These are phyloP conservation scores for Taurulus bubalis DNA, from an alignment of 2,113 vertebrate species.

Conservation along the genomic window DNA sequence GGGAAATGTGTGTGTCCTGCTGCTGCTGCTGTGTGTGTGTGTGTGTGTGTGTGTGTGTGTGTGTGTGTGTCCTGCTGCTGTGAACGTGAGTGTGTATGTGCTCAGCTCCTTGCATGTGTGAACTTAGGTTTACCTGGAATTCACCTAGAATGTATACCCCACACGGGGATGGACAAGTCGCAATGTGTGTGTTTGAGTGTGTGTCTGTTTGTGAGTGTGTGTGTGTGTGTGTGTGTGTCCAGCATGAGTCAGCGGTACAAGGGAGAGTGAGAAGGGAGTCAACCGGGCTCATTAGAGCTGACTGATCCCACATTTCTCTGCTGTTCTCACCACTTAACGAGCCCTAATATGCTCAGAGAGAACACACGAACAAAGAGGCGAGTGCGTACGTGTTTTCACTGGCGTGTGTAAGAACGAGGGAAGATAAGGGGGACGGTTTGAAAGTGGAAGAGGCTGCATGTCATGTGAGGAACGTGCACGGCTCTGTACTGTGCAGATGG, in stretches of 20 bases:
- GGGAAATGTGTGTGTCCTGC: neutral
- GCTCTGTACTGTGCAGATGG: slow-evolving; percentile 43
- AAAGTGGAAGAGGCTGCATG: slow-evolving; percentile 29
- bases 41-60: slow-evolving; percentile 4
- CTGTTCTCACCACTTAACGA: slow-evolving; percentile 73
- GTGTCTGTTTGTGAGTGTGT: slow-evolving; percentile 4
- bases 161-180: neutral
- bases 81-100: neutral
- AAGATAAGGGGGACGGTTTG: slow-evolving; percentile 44
- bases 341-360: slow-evolving; percentile 64
- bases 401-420: slow-evolving; percentile 28
- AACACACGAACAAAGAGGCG: slow-evolving; percentile 29
- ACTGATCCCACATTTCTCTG: slow-evolving; percentile 73
- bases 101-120: neutral
- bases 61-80: slow-evolving; percentile 14
- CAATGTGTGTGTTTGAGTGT: slow-evolving; percentile 8
- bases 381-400: neutral
- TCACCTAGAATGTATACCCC: neutral
- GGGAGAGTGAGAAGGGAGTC: slow-evolving; percentile 69
- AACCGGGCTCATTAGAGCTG: slow-evolving; percentile 76
- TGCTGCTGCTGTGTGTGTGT: neutral
- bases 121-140: neutral
- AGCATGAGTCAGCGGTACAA: slow-evolving; percentile 65
- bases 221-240: slow-evolving; percentile 48
- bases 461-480: slow-evolving; percentile 28